phyloP scores from a whole-genome alignment of 2,888 invertebrate species.

The Emmelina monodactyla region DNA sequence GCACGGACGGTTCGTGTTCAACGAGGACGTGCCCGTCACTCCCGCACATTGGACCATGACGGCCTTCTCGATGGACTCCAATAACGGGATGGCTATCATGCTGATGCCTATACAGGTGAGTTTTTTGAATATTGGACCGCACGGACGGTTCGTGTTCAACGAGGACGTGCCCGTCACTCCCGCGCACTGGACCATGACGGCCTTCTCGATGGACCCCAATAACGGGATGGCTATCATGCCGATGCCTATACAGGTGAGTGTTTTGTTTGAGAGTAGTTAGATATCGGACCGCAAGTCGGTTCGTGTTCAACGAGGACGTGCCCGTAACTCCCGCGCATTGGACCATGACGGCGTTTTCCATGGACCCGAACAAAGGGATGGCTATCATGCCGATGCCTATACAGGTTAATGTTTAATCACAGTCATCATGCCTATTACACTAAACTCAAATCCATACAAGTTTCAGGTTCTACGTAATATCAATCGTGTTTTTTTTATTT shows the following conservation, averaged over 20 bases:
- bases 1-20: slow-evolving; percentile 88
- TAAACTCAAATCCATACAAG: too few relatives aligned
- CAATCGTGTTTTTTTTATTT: too few relatives aligned
- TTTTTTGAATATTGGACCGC: too few relatives aligned
- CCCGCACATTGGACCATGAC: slow-evolving; percentile 95
- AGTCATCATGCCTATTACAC: too few relatives aligned
- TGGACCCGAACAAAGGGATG: too few relatives aligned
- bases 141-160: slow-evolving; percentile 87
- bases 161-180: slow-evolving; percentile 83
- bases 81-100: slow-evolving; percentile 89
- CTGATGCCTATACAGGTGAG: slow-evolving; percentile 77
- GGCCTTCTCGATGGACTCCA: slow-evolving; percentile 89
- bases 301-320: slow-evolving; percentile 86
- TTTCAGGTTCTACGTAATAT: too few relatives aligned
- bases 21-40: slow-evolving; percentile 79
- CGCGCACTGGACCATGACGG: slow-evolving; percentile 92
- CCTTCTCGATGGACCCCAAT: slow-evolving; percentile 87
- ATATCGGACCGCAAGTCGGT: slow-evolving; percentile 85
- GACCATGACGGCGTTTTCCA: slow-evolving; percentile 95
- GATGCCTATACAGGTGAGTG: slow-evolving; percentile 74
- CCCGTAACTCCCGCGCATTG: slow-evolving; percentile 85
- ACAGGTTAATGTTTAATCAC: too few relatives aligned
- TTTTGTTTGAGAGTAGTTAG: too few relatives aligned
- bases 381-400: too few relatives aligned
- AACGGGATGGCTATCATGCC: slow-evolving; percentile 91